Conservation (phyloP, 2,113 vertebrate species). For the Gymnocephalus cernua region DNA sequence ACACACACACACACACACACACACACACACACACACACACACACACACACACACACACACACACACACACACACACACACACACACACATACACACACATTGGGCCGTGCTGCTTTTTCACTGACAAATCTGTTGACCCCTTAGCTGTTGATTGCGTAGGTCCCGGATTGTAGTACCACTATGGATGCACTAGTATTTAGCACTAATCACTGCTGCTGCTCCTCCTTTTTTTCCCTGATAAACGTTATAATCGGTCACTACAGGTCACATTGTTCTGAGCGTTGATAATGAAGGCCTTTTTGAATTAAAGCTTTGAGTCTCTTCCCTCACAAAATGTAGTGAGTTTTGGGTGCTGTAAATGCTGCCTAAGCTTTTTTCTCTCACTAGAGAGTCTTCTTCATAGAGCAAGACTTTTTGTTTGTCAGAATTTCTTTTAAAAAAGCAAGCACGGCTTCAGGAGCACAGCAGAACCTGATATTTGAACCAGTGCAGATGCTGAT, state of each 20-base stretch:
- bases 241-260: not conserved
- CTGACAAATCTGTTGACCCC: constrained; percentile 29
- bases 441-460: not conserved
- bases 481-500: not conserved
- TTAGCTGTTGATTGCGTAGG: constrained; percentile 29
- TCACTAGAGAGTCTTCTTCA: not conserved
- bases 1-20: not conserved
- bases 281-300: not conserved
- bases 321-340: not conserved
- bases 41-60: constrained; percentile 11
- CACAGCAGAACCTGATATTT: not conserved
- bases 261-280: not conserved
- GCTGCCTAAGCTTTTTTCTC: not conserved
- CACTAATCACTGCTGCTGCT: not conserved
- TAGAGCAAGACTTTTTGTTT: not conserved
- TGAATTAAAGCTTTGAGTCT: not conserved
- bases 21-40: constrained; percentile 2
- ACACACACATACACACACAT: constrained; percentile 5
- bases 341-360: not conserved
- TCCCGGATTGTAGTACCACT: not conserved
- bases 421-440: not conserved
- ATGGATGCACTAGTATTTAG: not conserved
- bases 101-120: constrained; percentile 21
- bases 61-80: constrained; percentile 15
- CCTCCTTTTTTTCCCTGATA: not conserved